A percentile compares a stretch with the other conserved stretches of the same genome.
phyloP scores from a whole-genome alignment of 2,797 vertebrate species.

The Mus minutoides region DNA sequence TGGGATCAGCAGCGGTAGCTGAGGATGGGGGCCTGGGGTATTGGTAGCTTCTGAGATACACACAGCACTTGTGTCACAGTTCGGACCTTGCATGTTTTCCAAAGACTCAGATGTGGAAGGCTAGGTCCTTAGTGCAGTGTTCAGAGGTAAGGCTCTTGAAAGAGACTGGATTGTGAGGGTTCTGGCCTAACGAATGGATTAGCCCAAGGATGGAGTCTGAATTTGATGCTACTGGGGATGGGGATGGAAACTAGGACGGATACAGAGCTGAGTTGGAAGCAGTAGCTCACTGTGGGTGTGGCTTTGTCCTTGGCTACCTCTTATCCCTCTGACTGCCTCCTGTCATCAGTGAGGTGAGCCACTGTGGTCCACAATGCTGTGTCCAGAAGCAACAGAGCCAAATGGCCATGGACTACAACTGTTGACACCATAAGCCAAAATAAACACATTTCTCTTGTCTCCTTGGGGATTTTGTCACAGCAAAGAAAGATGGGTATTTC shows the following conservation, averaged over 20 bases:
- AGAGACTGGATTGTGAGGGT: neutral
- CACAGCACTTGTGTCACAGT: neutral
- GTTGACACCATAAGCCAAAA: neutral
- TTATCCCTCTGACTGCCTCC: neutral
- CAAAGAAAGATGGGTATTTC: neutral
- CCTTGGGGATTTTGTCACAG: neutral
- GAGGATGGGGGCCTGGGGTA: neutral
- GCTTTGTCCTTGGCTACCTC: neutral
- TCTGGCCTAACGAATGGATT: neutral
- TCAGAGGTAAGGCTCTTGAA: neutral
- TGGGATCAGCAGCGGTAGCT: neutral
- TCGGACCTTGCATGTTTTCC: neutral
- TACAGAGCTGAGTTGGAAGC: too few species aligned
- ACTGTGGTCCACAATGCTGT: neutral
- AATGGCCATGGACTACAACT: neutral
- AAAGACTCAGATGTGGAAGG: neutral
- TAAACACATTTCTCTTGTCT: neutral
- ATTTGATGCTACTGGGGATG: neutral
- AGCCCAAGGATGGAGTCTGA: neutral
- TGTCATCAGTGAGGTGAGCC: neutral
- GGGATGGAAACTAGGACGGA: neutral
- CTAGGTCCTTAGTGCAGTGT: neutral
- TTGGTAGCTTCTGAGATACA: neutral
- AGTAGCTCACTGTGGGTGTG: neutral
- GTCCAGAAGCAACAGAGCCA: neutral